Evolutionary conservation across 2,888 invertebrate genomes (phyloP).

Genomic region (Noctua janthina): DNA sequence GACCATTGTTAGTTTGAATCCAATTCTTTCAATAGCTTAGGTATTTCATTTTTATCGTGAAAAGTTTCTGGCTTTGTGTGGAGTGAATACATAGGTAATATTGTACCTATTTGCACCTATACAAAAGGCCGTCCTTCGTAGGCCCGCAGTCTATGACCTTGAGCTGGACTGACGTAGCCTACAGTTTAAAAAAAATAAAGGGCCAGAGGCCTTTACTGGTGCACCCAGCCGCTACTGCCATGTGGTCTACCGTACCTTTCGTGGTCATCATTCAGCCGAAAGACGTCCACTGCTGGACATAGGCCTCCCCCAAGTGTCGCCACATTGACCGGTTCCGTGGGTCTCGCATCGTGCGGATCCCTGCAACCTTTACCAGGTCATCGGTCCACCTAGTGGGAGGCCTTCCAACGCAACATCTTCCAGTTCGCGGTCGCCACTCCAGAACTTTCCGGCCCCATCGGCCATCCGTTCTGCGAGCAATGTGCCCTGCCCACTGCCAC

Average conservation of each 20-base stretch:
- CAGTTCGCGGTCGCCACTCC: too few species aligned
- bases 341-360: too few species aligned
- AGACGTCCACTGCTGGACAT: too few species aligned
- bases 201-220: not conserved
- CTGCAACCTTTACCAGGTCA: too few species aligned
- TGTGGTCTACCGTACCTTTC: not conserved
- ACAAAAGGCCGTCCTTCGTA: not conserved
- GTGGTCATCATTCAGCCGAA: too few species aligned
- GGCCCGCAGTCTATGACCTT: not conserved
- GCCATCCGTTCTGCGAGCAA: too few species aligned
- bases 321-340: too few species aligned
- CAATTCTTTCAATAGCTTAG: slow-evolving; percentile 37
- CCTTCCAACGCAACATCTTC: too few species aligned
- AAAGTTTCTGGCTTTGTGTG: slow-evolving; percentile 20
- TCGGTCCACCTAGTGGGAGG: too few species aligned
- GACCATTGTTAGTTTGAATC: slow-evolving; percentile 35
- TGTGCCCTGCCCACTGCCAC: too few species aligned
- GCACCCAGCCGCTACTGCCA: not conserved
- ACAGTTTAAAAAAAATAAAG: not conserved
- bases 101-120: slow-evolving; percentile 10
- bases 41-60: slow-evolving; percentile 28
- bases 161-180: not conserved
- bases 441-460: too few species aligned
- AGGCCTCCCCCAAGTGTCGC: too few species aligned
- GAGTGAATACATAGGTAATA: not conserved